Conservation (phyloP, 2,888 invertebrate genomes). For the Adela reaumurella region DNA sequence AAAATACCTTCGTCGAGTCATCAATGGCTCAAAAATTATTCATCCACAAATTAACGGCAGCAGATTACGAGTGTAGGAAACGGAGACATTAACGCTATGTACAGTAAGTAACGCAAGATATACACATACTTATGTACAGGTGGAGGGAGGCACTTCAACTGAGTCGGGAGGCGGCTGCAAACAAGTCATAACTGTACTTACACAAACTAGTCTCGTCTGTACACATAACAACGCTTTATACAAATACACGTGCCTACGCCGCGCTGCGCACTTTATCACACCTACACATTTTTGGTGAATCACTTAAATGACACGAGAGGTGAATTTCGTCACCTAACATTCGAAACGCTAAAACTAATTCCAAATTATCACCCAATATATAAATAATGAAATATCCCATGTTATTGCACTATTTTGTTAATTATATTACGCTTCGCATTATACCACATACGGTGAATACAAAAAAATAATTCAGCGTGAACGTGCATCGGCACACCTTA, state of each 20-base stretch:
- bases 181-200: not conserved
- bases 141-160: not conserved
- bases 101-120: not conserved
- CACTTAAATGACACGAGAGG: not conserved
- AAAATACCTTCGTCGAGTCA: not conserved
- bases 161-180: not conserved
- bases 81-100: not conserved
- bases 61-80: no score
- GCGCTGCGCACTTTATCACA: not conserved
- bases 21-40: not conserved
- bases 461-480: not conserved
- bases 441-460: not conserved
- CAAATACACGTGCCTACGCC: not conserved
- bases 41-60: not conserved
- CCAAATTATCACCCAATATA: not conserved
- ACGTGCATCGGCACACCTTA: not conserved
- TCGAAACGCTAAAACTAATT: not conserved
- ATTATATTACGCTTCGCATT: conserved; percentile 40
- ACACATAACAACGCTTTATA: not conserved
- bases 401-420: conserved; percentile 49
- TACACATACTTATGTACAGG: not conserved
- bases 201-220: not conserved
- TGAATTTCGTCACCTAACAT: not conserved
- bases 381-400: conserved; percentile 8
- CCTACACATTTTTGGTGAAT: not conserved